These are phyloP conservation scores for Holcopasites calliopsidis DNA, from an alignment of 1,140 invertebrate species.

Conservation along the genomic window DNA sequence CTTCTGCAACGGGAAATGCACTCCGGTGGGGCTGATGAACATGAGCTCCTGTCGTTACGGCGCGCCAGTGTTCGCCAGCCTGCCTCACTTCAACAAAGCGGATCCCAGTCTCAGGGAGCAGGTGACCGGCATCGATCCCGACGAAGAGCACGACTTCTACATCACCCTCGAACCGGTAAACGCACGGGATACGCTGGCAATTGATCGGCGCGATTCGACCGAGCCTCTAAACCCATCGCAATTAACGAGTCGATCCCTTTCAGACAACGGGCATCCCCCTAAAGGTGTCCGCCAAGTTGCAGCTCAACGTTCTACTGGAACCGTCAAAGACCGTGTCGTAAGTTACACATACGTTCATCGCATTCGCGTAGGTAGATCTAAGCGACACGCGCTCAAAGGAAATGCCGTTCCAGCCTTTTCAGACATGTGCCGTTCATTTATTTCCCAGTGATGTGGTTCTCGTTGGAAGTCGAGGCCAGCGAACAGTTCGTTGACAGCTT, in stretches of 20 bases:
- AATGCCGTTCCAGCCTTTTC: slow-evolving; percentile 80
- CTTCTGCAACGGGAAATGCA: slow-evolving; percentile 86
- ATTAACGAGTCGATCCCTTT: slow-evolving; percentile 68
- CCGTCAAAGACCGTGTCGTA: slow-evolving; percentile 83
- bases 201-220: not conserved
- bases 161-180: slow-evolving; percentile 84
- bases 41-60: slow-evolving; percentile 79
- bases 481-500: slow-evolving; percentile 77
- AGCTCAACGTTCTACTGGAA: slow-evolving; percentile 88
- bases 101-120: slow-evolving; percentile 80
- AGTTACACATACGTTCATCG: slow-evolving; percentile 78
- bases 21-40: slow-evolving; percentile 83
- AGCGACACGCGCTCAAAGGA: not conserved
- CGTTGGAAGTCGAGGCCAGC: slow-evolving; percentile 83
- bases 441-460: slow-evolving; percentile 90
- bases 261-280: slow-evolving; percentile 87
- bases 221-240: too few species aligned
- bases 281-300: slow-evolving; percentile 86
- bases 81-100: slow-evolving; percentile 86
- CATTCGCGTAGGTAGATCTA: not conserved
- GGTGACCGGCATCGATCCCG: slow-evolving; percentile 82
- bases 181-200: slow-evolving; percentile 7
- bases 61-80: slow-evolving; percentile 84
- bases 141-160: slow-evolving; percentile 81
- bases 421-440: slow-evolving; percentile 84